These are phyloP conservation scores for Fundulus diaphanus DNA, from an alignment of 2,797 vertebrate genomes.

Conservation along the genomic window DNA sequence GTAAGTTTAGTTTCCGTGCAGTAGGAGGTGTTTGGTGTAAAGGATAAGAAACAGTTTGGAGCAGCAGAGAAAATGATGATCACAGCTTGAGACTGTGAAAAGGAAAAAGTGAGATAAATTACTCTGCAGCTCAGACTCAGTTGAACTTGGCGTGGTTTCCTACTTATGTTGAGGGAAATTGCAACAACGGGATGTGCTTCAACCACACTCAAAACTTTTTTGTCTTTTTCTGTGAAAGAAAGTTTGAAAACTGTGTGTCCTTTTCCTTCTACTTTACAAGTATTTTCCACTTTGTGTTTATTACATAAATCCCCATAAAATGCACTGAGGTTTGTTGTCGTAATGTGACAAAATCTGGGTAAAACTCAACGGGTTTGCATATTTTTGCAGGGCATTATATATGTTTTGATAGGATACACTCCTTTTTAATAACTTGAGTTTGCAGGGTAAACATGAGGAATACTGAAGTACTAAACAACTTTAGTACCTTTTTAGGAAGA, in stretches of 20 bases:
- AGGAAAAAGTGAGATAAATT: constrained; percentile 44
- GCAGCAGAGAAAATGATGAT: constrained; percentile 46
- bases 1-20: constrained; percentile 34
- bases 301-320: background rate
- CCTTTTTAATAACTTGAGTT: too few species aligned
- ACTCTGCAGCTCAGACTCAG: constrained; percentile 21
- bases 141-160: background rate
- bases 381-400: background rate
- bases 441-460: background rate
- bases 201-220: background rate
- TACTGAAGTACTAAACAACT: background rate
- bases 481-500: background rate
- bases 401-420: background rate
- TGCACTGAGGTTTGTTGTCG: too few species aligned
- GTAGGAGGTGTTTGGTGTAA: constrained; percentile 32
- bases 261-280: background rate
- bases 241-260: background rate
- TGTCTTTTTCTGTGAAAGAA: background rate
- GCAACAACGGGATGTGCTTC: background rate
- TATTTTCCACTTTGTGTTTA: background rate
- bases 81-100: constrained; percentile 28
- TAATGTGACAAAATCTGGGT: background rate
- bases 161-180: background rate
- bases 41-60: constrained; percentile 19
- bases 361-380: background rate